Conservation (phyloP, 2,113 vertebrate genomes). For the Sebastes fasciatus region DNA sequence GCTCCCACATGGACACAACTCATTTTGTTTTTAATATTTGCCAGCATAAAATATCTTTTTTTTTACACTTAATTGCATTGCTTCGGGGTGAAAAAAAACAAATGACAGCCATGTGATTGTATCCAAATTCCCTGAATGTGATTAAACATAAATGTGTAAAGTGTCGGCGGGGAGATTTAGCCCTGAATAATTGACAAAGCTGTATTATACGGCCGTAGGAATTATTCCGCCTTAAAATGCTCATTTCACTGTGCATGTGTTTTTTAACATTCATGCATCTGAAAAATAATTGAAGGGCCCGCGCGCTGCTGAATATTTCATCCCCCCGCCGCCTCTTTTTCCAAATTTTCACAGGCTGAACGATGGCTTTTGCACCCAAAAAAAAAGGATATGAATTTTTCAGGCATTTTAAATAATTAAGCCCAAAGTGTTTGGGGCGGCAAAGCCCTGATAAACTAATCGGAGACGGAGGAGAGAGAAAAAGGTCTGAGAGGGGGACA, state of each 20-base stretch:
- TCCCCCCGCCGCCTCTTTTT: slow-evolving; percentile 40
- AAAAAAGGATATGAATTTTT: slow-evolving; percentile 78
- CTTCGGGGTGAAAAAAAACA: slow-evolving; percentile 54
- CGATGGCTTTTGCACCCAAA: slow-evolving; percentile 73
- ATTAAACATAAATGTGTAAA: slow-evolving; percentile 74
- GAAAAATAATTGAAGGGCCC: slow-evolving; percentile 79
- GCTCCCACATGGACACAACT: slow-evolving; percentile 37
- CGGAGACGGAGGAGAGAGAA: slow-evolving; percentile 58
- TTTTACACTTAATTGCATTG: slow-evolving; percentile 46
- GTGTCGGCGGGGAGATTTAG: slow-evolving; percentile 42
- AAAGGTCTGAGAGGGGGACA: slow-evolving; percentile 73
- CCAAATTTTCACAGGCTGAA: slow-evolving; percentile 70
- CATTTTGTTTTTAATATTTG: slow-evolving; percentile 24
- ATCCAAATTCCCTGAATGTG: slow-evolving; percentile 66
- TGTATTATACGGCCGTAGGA: slow-evolving; percentile 66
- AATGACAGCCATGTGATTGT: slow-evolving; percentile 55
- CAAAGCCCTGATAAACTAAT: slow-evolving; percentile 78
- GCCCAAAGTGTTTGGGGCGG: slow-evolving; percentile 78
- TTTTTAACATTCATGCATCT: slow-evolving; percentile 74
- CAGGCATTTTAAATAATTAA: slow-evolving; percentile 83
- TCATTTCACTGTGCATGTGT: slow-evolving; percentile 67
- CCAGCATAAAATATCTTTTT: slow-evolving; percentile 33
- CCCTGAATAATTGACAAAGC: slow-evolving; percentile 76
- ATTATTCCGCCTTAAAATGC: slow-evolving; percentile 72
- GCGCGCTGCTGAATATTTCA: slow-evolving; percentile 79